Evolutionary conservation across 2,113 vertebrate species (phyloP).

Genomic region (Stictonetta naevosa): DNA sequence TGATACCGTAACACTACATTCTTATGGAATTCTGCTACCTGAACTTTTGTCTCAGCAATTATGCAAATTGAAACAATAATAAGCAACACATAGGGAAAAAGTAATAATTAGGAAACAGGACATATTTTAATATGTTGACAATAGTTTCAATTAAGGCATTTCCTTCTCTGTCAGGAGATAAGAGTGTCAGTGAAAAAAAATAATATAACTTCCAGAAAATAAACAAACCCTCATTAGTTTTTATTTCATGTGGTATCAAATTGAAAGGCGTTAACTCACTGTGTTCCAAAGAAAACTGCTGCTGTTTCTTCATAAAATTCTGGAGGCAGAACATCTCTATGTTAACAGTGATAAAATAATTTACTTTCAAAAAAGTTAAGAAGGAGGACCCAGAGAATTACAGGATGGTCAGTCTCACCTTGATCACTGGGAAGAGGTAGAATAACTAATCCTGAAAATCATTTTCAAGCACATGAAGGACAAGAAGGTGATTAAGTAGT

Average conservation of each 20-base stretch:
- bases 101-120: neutral
- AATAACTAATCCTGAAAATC: neutral
- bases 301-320: neutral
- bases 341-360: neutral
- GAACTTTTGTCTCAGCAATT: neutral
- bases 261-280: neutral
- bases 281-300: neutral
- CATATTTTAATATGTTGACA: neutral
- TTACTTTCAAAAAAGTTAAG: neutral
- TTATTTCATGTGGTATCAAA: neutral
- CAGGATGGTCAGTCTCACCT: neutral
- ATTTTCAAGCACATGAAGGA: neutral
- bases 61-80: conserved; percentile 4
- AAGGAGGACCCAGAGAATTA: neutral
- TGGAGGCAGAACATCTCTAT: neutral
- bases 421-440: neutral
- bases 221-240: neutral
- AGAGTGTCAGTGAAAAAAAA: neutral
- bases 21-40: neutral
- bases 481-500: neutral
- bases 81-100: neutral
- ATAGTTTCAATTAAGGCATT: neutral
- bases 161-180: neutral
- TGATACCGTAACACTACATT: neutral
- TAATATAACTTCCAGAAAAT: neutral